Base-by-base conservation (phyloP, 1,140 invertebrate genomes). In the Drosophila albomicans region DNA sequence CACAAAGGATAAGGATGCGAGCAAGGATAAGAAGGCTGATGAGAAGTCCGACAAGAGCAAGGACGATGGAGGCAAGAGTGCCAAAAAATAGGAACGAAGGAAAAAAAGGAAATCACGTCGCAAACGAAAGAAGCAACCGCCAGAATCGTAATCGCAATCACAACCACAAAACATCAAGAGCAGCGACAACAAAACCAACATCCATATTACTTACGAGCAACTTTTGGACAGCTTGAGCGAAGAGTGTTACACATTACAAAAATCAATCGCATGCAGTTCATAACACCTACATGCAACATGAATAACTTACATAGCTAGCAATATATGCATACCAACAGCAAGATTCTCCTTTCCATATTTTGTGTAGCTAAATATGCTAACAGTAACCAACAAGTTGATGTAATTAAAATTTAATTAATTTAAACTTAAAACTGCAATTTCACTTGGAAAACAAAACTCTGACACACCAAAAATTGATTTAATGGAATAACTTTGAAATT, bases 1-100 rank as follows among this genome's bases (percentile, higher is more conserved):
- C 82, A 93, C 79, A 93, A 95, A 93, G 89, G 93, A 80, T 93
- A 94, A 82, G 41, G 91, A 91, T 45, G 66, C 92, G 45, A 79
- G 77, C 64, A 87, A 88, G 35, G 84, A 81, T 45, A 88, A 86
- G 46, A 91, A 89, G 57, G 41, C 72, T 2, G 91, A 92, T 25
- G 91, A 92, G 70, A 92, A 92, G 65, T 73, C 91, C 65, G 91
- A 92, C 66, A 92, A 92, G 78, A 85, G 91, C 87, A 92, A 92
- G 81, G 91, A 92, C 52, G 91, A 92, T 41, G 75, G 88, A 68
- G 64, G 84, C 28, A 92, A 92, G 79, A 70, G 81, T 56, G 46
- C 65, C 30, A 88, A 91, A 46, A 92, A 92, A 91, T 92, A 92
- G 84, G 87, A 92, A 67, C 87, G 91, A 70, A 92, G 72, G 85